phyloP scores from a whole-genome alignment of 2,888 invertebrate species.

The Perithous albicinctus region DNA sequence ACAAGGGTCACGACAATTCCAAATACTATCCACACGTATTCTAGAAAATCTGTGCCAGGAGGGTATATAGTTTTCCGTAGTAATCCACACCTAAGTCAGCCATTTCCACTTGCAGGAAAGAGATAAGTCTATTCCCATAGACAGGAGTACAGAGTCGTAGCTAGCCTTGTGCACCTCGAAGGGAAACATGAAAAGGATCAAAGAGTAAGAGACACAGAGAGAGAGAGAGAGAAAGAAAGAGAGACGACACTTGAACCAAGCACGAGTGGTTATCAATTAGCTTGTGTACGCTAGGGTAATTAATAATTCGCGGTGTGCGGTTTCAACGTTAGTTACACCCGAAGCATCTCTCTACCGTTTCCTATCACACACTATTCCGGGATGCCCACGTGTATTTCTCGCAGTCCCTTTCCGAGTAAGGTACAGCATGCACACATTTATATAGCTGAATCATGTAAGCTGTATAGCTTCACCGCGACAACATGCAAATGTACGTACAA shows the following conservation, averaged over 20 bases:
- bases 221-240: background rate
- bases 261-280: slow-evolving; percentile 70
- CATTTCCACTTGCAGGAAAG: background rate
- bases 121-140: background rate
- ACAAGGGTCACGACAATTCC: too few relatives aligned
- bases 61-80: background rate
- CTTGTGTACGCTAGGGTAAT: slow-evolving; percentile 60
- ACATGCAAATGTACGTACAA: slow-evolving; percentile 2
- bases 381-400: background rate
- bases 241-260: background rate
- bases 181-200: background rate
- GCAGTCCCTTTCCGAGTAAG: slow-evolving; percentile 2
- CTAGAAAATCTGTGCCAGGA: background rate
- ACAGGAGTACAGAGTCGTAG: background rate
- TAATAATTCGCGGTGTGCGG: slow-evolving; percentile 66
- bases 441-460: slow-evolving; percentile 1
- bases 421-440: too few relatives aligned
- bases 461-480: background rate
- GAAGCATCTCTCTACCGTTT: background rate
- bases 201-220: background rate
- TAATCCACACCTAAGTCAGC: background rate
- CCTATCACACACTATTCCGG: background rate
- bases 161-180: background rate
- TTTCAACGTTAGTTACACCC: slow-evolving; percentile 47
- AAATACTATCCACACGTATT: too few relatives aligned